Evolutionary conservation across 1,140 invertebrate genomes (phyloP).

Genomic region (Euura lappo): DNA sequence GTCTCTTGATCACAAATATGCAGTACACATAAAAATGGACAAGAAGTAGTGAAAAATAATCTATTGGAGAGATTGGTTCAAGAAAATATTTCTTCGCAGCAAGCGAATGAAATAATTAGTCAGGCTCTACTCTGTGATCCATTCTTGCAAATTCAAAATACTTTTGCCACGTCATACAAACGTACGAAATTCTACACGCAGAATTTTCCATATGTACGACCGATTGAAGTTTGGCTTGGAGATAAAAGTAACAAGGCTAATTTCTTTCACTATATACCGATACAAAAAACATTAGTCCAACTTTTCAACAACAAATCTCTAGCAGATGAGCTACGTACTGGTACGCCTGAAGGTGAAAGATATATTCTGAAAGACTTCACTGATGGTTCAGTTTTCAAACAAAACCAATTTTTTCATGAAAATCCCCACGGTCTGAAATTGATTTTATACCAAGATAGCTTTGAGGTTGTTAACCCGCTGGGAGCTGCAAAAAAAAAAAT

Average conservation of each 20-base stretch:
- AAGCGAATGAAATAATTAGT: not conserved
- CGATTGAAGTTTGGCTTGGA: not conserved
- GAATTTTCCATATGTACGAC: not conserved
- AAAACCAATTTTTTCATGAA: conserved; percentile 35
- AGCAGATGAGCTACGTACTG: not conserved
- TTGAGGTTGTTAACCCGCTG: conserved; percentile 22
- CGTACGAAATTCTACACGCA: not conserved
- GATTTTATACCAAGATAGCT: conserved; percentile 44
- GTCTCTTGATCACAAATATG: not conserved
- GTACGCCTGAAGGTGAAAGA: not conserved
- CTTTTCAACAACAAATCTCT: not conserved
- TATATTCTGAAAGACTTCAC: conserved; percentile 30
- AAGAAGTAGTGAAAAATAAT: not conserved
- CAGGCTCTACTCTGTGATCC: not conserved
- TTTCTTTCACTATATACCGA: not conserved
- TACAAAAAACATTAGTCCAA: not conserved
- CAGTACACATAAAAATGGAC: not conserved
- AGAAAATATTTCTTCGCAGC: not conserved
- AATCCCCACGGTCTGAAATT: conserved; percentile 28
- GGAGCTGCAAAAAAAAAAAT: no score
- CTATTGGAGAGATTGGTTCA: not conserved
- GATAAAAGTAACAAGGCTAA: not conserved
- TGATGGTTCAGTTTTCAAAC: conserved; percentile 30
- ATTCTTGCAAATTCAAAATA: not conserved
- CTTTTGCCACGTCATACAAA: not conserved